Base-by-base conservation (phyloP, 2,888 invertebrate species). In the Cryptops parisi region DNA sequence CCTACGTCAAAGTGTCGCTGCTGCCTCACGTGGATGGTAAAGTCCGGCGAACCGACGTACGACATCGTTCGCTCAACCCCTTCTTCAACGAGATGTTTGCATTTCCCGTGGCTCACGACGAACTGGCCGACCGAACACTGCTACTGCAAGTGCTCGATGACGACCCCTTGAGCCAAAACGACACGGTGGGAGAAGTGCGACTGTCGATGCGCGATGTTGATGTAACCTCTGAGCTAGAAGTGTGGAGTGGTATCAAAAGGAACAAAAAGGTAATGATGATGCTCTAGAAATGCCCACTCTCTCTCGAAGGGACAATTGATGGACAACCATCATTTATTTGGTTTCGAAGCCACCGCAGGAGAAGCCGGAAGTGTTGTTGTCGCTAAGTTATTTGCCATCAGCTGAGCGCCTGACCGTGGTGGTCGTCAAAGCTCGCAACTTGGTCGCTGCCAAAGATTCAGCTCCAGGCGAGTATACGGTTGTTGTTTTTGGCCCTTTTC, bases 51-150 rank as follows among this genome's bases (percentile, higher is more conserved):
- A 88, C 89, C 0, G 78, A 80, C 15, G 84, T 88, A 46, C 84
- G 85, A 65, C 76, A 85, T 55, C 85, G 85, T 66, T 84, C 87
- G 62, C 78, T 82, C 6, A 86, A 87, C 70, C 89, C 89, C 0
- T 82, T 82, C 70, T 90, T 88, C 68, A 85, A 90, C 72, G 87
- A 90, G 66, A 84, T 84, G 67, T 90, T 90, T 72, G 90, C 89
- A 71, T 90, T 90, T 67, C 89, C 90, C 1, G 84, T 90, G 6
- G 85, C 88, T 15, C 83, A 85, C 61, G 89, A 90, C 61, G 88
- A 90, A 60, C 72, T 90, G 44, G 78, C 80, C 51, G 84, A 85
- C 55, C 86, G 84, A 68, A 81, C 79, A 23, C 71, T 88, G 47
- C 69, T 82, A 55, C 69, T 84, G n/a, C 62, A 74, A 70, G 72